Evolutionary conservation across 2,888 invertebrate genomes (phyloP), one percentile per base, ranked within the genome.

Genomic region (Dysmachus trigonus): DNA sequence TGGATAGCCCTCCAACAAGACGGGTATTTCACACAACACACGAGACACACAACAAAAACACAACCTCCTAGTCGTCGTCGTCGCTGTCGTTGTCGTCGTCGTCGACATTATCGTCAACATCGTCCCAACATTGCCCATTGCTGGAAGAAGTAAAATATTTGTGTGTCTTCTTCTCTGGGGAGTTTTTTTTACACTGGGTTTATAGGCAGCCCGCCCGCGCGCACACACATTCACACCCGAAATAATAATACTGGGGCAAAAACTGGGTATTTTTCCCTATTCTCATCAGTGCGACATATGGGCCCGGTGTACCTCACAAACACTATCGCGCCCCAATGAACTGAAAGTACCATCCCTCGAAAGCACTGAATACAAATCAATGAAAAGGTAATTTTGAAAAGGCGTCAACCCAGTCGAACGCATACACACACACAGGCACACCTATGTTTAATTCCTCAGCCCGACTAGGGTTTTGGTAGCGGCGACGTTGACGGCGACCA

Each of bases 1-100:
- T 92, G 92, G 92, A 92, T 92, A 92, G 92, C 92, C 92, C 92
- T 92, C 92, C 86, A 88, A 86, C 85, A 74, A 85, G 73, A 74
- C 85, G 73, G 83, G 83, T 83, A 83, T 83, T 83, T 83, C 83
- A 83, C 83, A 83, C 83, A 83, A 41, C 72, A 83, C 41, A 83
- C 83, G 72, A n/a, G n/a, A 41, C 83, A 72, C 81, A 82, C 62
- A 83, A 83, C 83, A 83, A 83, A 83, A 83, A 83, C 83, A 83
- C 62, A 35, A 83, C n/a, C n/a, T n/a, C n/a, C n/a, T n/a, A n/a
- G n/a, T n/a, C n/a, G n/a, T n/a, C n/a, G n/a, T n/a, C n/a, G n/a
- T n/a, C n/a, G n/a, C n/a, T n/a, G n/a, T n/a, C n/a, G n/a, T n/a
- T n/a, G n/a, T n/a, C n/a, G n/a, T n/a, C n/a, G n/a, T n/a, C n/a